Evolutionary conservation across 2,888 invertebrate genomes (phyloP).

Genomic region (Cyclophora punctaria): DNA sequence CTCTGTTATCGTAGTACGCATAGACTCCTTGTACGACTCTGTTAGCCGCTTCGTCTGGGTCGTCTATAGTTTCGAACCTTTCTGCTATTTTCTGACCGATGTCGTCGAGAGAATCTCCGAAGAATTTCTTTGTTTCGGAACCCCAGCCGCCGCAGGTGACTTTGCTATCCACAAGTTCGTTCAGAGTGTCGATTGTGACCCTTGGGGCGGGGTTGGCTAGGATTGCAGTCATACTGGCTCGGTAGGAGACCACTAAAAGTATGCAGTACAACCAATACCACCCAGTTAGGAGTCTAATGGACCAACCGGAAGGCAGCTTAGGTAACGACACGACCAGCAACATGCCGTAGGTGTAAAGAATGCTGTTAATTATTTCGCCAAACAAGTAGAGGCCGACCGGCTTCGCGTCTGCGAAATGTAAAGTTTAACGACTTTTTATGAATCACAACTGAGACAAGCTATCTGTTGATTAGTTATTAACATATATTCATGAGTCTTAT

Average conservation of each 20-base stretch:
- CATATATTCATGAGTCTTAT: background rate
- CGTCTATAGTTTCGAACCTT: slow-evolving; percentile 77
- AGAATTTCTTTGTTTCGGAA: slow-evolving; percentile 80
- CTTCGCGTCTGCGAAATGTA: slow-evolving; percentile 48
- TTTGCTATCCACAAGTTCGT: slow-evolving; percentile 79
- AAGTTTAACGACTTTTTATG: slow-evolving; percentile 1
- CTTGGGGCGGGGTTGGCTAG: slow-evolving; percentile 85
- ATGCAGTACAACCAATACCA: slow-evolving; percentile 93
- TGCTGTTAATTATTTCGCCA: slow-evolving; percentile 81
- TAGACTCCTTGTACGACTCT: slow-evolving; percentile 81
- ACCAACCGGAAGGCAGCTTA: slow-evolving; percentile 85
- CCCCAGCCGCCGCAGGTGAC: slow-evolving; percentile 84
- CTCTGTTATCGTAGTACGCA: slow-evolving; percentile 87
- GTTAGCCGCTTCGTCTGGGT: slow-evolving; percentile 78
- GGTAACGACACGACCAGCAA: slow-evolving; percentile 85
- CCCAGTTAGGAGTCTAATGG: slow-evolving; percentile 85
- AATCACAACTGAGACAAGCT: background rate
- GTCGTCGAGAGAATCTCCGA: slow-evolving; percentile 80
- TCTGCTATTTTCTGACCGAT: slow-evolving; percentile 79
- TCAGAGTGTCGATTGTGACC: slow-evolving; percentile 85
- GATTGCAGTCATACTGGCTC: slow-evolving; percentile 90
- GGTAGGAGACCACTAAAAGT: slow-evolving; percentile 84
- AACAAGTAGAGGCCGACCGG: slow-evolving; percentile 80
- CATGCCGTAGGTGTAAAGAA: slow-evolving; percentile 88
- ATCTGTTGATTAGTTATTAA: background rate